Evolutionary conservation across 2,113 vertebrate genomes (phyloP).

Genomic region (Gavia stellata): DNA sequence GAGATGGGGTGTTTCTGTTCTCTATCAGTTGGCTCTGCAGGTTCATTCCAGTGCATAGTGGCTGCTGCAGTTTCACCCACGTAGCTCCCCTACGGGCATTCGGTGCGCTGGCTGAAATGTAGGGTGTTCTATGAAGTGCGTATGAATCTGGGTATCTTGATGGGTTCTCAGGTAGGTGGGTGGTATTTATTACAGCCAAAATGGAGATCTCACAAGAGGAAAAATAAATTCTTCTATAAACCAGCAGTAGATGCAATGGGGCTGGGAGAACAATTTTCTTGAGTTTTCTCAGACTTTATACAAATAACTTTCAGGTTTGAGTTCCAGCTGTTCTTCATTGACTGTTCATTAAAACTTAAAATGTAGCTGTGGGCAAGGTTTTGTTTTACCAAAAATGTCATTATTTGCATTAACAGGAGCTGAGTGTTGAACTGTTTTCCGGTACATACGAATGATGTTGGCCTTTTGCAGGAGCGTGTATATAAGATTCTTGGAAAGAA

Average conservation of each 20-base stretch:
- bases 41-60: not conserved
- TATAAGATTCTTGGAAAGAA: not conserved
- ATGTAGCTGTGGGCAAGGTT: not conserved
- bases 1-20: not conserved
- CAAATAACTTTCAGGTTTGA: not conserved
- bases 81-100: not conserved
- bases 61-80: slow-evolving; percentile 46
- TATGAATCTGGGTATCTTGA: not conserved
- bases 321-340: not conserved
- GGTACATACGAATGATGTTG: not conserved
- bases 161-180: not conserved
- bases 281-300: not conserved
- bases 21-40: not conserved
- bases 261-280: not conserved
- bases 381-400: not conserved
- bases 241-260: not conserved
- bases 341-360: not conserved
- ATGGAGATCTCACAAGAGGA: not conserved
- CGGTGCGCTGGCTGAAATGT: not conserved
- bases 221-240: not conserved
- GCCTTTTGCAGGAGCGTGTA: not conserved
- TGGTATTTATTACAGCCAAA: not conserved
- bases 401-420: not conserved
- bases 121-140: not conserved
- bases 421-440: not conserved